Conservation (phyloP, 2,888 invertebrate genomes). For the Agonopterix arenella region DNA sequence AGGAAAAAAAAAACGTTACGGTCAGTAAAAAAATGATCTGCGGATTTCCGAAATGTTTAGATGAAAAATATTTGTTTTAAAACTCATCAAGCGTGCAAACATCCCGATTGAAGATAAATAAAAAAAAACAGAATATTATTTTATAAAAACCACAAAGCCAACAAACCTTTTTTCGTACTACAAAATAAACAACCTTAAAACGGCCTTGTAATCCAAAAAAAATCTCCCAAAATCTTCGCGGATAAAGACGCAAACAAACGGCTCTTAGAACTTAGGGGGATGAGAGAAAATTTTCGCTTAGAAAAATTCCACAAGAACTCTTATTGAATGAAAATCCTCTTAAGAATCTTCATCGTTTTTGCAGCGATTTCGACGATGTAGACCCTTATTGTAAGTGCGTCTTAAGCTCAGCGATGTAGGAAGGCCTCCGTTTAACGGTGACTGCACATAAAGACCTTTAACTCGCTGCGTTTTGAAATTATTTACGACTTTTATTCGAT, state of each 20-base stretch:
- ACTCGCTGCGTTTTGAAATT: not conserved
- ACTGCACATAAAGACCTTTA: not conserved
- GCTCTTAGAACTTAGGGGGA: conserved; percentile 3
- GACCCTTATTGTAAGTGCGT: conserved; percentile 6
- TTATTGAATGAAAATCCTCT: conserved; percentile 17
- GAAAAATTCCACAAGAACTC: conserved; percentile 12
- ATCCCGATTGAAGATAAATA: too few species aligned
- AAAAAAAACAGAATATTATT: too few species aligned
- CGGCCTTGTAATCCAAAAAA: conserved; percentile 8
- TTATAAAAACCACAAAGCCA: too few species aligned
- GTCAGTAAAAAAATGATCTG: too few species aligned
- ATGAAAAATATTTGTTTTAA: too few species aligned
- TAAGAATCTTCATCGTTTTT: conserved; percentile 8
- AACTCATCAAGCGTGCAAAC: too few species aligned
- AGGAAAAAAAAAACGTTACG: too few species aligned
- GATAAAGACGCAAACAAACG: conserved; percentile 11
- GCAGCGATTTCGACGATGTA: conserved; percentile 5
- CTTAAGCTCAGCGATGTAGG: not conserved
- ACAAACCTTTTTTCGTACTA: too few species aligned
- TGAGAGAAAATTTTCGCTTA: conserved; percentile 10
- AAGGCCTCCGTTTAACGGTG: not conserved
- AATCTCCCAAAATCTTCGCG: conserved; percentile 5
- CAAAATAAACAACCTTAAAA: conserved; percentile 2
- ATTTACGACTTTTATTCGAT: too few species aligned
- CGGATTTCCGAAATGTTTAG: too few species aligned